phyloP scores from a whole-genome alignment of 2,113 vertebrate species.

The Paraplagusia blochii region DNA sequence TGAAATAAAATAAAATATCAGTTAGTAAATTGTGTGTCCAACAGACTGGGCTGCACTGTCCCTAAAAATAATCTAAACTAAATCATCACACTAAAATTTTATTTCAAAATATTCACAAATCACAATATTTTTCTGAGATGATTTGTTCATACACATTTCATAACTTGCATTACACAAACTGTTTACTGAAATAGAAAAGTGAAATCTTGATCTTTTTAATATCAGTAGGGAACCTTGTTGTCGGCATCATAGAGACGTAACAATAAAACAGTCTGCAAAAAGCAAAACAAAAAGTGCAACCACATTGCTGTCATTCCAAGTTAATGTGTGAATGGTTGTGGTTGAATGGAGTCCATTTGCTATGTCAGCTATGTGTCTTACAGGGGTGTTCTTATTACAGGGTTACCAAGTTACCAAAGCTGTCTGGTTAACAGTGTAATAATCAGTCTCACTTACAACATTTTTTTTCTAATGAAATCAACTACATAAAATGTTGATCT shows the following conservation, averaged over 20 bases:
- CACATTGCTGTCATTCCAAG: slow-evolving; percentile 10
- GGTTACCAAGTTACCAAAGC: background rate
- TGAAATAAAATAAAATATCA: no score
- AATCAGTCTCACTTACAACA: no score
- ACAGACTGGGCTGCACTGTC: no score
- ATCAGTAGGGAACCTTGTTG: background rate
- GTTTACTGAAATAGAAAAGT: background rate
- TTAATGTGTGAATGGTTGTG: background rate
- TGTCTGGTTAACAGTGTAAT: no score
- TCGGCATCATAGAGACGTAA: background rate
- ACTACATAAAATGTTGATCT: no score
- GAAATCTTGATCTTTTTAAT: background rate
- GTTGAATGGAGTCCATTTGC: slow-evolving; percentile 5
- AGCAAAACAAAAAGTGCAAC: background rate
- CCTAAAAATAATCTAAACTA: no score
- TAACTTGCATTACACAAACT: no score
- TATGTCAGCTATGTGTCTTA: slow-evolving; percentile 3
- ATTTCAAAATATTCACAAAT: no score
- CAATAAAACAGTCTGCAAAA: slow-evolving; percentile 4
- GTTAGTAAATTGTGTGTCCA: no score
- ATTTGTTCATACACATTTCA: background rate
- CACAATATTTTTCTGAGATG: no score
- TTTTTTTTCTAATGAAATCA: background rate
- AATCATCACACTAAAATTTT: no score
- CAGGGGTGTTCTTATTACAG: background rate